Base-by-base conservation (phyloP, 2,113 vertebrate genomes). In the Chauna torquata region DNA sequence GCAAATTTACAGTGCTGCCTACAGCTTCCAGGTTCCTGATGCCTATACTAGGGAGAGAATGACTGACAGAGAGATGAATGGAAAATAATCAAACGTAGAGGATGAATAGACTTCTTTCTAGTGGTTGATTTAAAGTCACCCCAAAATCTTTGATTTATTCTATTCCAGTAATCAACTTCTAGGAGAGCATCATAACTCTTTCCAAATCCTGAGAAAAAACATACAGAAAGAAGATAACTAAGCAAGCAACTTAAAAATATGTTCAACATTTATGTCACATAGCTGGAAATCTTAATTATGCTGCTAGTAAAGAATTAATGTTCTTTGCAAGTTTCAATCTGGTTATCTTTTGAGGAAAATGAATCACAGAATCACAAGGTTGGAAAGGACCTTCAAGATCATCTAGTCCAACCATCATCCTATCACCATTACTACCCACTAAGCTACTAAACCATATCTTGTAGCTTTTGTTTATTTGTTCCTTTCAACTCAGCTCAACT, bases 291-390 rank as follows among this genome's bases (percentile, higher is more conserved):
- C 32, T 12, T 16, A 91, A 89, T 49, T 75, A 28, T 88, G 92
- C n/a, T 22, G 19, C 11, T 52, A 88, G 69, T 59, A 74, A 95
- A 86, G 64, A 91, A 94, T 54, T 70, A 81, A 52, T 16, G n/a
- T 27, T 88, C 81, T 94, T 75, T 79, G 38, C 36, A 92, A 75
- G n/a, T 89, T 81, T 95, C 59, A 87, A 55, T 79, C 84, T 79
- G 57, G 59, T 95, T 82, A 81, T 66, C 64, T 58, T 42, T 54
- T 66, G 70, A 84, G 30, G 52, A 47, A 87, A 93, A 89, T 20
- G 55, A 34, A 76, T n/a, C n/a, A n/a, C n/a, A n/a, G n/a, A n/a
- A n/a, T n/a, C n/a, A n/a, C n/a, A n/a, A n/a, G n/a, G n/a, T n/a
- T n/a, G n/a, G n/a, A n/a, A n/a, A n/a, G n/a, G n/a, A n/a, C n/a